phyloP scores from a whole-genome alignment of 2,113 vertebrate genomes.

The Danionella cerebrum region DNA sequence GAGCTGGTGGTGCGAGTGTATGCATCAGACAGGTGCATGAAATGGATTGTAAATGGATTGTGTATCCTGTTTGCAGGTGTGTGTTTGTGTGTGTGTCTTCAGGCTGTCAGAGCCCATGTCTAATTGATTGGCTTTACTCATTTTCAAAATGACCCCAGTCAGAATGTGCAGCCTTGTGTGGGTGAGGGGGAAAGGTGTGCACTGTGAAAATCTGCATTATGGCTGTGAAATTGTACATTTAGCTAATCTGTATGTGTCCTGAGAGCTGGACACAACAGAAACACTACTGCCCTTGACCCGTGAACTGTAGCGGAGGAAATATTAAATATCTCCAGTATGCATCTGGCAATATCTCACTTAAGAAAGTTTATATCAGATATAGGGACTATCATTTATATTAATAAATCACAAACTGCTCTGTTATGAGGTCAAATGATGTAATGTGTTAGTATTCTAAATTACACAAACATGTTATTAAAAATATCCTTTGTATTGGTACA shows the following conservation, averaged over 20 bases:
- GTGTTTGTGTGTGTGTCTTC: conserved; percentile 6
- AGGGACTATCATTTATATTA: too few species aligned
- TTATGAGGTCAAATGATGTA: too few species aligned
- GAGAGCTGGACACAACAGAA: conserved; percentile 6
- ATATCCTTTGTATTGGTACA: too few species aligned
- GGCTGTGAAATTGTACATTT: conserved; percentile 34
- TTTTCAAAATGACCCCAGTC: conserved; percentile 26
- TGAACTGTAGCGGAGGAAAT: not conserved
- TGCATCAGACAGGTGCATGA: not conserved
- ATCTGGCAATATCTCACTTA: too few species aligned
- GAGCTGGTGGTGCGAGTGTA: not conserved
- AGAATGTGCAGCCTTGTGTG: not conserved
- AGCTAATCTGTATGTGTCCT: not conserved
- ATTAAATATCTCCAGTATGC: too few species aligned
- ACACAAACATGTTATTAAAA: too few species aligned
- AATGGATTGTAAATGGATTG: not conserved
- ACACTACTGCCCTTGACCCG: not conserved
- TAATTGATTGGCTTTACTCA: conserved; percentile 31
- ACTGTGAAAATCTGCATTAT: conserved; percentile 32
- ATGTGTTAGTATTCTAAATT: too few species aligned
- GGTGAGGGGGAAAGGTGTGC: conserved; percentile 9
- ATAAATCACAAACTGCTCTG: too few species aligned
- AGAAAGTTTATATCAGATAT: too few species aligned
- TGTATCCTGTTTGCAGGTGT: not conserved
- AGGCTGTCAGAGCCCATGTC: not conserved